Percentiles rank a stretch among this genome's conserved stretches.
These are phyloP conservation scores for Melieria crassipennis DNA, from an alignment of 2,888 invertebrate species.

Conservation along the genomic window DNA sequence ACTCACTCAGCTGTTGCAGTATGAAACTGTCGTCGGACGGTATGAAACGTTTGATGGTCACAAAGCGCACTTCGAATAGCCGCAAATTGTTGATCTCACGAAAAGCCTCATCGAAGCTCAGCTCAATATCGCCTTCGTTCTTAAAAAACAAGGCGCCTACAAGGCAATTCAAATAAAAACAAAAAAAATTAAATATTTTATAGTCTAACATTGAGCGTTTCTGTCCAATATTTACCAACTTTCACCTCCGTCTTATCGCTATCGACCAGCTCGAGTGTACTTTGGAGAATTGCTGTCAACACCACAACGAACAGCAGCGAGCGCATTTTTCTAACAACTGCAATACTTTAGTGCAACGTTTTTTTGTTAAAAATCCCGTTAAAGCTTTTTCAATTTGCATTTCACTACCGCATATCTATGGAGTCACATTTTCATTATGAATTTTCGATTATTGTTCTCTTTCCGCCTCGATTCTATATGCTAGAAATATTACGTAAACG, in stretches of 20 bases:
- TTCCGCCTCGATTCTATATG: neutral
- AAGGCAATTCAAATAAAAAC: neutral
- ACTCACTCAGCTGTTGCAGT: conserved; percentile 61
- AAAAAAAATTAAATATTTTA: neutral
- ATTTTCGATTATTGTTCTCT: conserved; percentile 17
- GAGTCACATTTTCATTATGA: neutral
- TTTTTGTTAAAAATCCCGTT: neutral
- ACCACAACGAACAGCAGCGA: conserved; percentile 40
- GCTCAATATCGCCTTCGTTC: conserved; percentile 68
- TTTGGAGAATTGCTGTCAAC: conserved; percentile 33
- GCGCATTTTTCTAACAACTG: conserved; percentile 34
- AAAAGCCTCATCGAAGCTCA: conserved; percentile 70
- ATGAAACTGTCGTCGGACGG: conserved; percentile 59
- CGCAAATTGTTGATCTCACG: conserved; percentile 63
- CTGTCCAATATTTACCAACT: conserved; percentile 51
- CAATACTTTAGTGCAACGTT: neutral
- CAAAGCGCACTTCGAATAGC: conserved; percentile 59
- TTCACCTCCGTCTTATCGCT: conserved; percentile 48
- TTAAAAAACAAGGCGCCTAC: conserved; percentile 68
- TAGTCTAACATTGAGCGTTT: neutral
- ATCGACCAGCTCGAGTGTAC: conserved; percentile 37
- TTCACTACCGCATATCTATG: neutral
- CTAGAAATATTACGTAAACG: too few species aligned
- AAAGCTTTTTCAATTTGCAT: neutral
- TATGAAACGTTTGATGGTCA: conserved; percentile 58